Base-by-base conservation (phyloP, 2,113 vertebrate genomes). In the Spermophilus dauricus region DNA sequence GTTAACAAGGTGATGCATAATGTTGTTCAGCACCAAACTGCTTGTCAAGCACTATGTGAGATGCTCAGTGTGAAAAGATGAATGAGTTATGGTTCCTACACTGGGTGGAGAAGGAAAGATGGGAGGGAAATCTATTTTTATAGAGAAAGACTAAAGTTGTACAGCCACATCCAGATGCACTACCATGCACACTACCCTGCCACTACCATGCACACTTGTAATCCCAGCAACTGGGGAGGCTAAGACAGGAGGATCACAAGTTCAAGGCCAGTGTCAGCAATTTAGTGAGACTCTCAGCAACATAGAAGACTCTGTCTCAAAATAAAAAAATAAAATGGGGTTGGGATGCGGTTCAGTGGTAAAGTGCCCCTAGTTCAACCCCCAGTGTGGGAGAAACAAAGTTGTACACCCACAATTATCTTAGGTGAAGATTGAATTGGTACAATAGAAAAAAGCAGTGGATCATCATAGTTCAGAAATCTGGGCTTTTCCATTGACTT, bases 401-500 rank as follows among this genome's bases (percentile, higher is more conserved):
- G 30, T 58, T 72, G 56, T n/a, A 39, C 5, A 67, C 8, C 18
- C 20, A 69, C 20, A 86, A 61, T 37, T 65, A 65, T 58, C 17
- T 86, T 78, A 32, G 20, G 39, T 45, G 77, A 58, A 18, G 39
- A 56, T 28, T 72, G 32, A 22, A 91, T 34, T 67, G 24, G 28
- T 53, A 17, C 32, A 5, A 48, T 39, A 39, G 56, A 22, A 70
- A 76, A 61, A 78, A 90, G 22, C 76, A 75, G n/a, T 89, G 5
- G 11, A 56, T 58, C 73, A 69, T 28, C 58, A 51, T 20, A 37
- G n/a, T 84, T 32, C 48, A 76, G 56, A 91, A 88, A 70, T 94
- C n/a, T 93, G 39, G 45, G 8, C 12, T 94, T 96, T 86, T 87
- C 89, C 80, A 89, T 69, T 32, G 51, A 73, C 37, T 70, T 73